These are phyloP conservation scores for Aquatica leii DNA, from an alignment of 2,888 invertebrate species.

Conservation along the genomic window DNA sequence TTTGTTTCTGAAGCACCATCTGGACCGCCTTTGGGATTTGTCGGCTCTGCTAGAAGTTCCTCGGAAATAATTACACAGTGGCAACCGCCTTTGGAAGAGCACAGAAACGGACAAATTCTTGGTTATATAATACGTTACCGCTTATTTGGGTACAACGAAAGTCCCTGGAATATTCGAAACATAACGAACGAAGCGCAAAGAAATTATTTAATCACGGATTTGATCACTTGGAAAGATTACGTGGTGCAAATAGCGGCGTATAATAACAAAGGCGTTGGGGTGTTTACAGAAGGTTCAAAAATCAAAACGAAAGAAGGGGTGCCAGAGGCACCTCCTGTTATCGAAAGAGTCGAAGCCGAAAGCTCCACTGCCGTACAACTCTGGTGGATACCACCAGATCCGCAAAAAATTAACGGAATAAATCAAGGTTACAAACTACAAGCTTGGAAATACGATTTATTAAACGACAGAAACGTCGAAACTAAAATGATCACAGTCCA, in stretches of 20 bases:
- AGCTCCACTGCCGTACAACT: slow-evolving; percentile 88
- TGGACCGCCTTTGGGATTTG: slow-evolving; percentile 93
- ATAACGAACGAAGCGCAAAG: slow-evolving; percentile 91
- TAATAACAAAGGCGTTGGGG: slow-evolving; percentile 95
- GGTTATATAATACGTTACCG: slow-evolving; percentile 94
- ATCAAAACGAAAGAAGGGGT: slow-evolving; percentile 97
- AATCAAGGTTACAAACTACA: slow-evolving; percentile 95
- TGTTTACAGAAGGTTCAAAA: slow-evolving; percentile 88
- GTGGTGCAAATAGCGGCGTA: slow-evolving; percentile 96
- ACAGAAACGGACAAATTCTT: slow-evolving; percentile 92
- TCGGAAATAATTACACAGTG: slow-evolving; percentile 97
- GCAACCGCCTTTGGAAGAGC: slow-evolving; percentile 94
- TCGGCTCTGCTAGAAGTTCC: slow-evolving; percentile 92
- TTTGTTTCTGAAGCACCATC: slow-evolving; percentile 78
- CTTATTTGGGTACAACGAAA: slow-evolving; percentile 89
- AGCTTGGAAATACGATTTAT: slow-evolving; percentile 75
- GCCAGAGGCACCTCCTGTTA: slow-evolving; percentile 91
- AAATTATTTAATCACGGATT: slow-evolving; percentile 87
- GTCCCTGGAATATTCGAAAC: slow-evolving; percentile 91
- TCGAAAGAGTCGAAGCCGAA: slow-evolving; percentile 76
- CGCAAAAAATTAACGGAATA: slow-evolving; percentile 97
- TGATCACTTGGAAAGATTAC: slow-evolving; percentile 98
- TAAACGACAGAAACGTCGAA: slow-evolving; percentile 67
- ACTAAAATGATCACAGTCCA: slow-evolving; percentile 83
- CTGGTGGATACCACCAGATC: slow-evolving; percentile 96